Percentiles rank a stretch among this genome's conserved stretches.
Conservation (phyloP, 35 echinoderm and acorn worm genomes). For the Ophioderma brevispina region DNA sequence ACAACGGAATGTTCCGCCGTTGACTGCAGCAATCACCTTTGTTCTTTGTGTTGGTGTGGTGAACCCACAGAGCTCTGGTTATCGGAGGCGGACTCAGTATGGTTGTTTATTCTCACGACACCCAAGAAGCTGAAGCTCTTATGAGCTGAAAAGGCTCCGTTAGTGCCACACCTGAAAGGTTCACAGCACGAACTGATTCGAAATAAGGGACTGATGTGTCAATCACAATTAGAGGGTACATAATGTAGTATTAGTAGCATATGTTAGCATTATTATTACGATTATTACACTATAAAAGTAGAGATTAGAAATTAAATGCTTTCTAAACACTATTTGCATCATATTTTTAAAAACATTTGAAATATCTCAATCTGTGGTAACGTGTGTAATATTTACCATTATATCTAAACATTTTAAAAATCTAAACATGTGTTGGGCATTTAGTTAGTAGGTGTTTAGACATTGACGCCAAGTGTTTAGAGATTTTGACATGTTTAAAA, state of each 20-base stretch:
- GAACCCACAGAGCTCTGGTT: slow-evolving; percentile 54
- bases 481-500: no score
- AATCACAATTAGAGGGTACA: not conserved
- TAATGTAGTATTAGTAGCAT: not conserved
- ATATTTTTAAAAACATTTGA: no score
- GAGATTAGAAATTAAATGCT: no score
- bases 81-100: slow-evolving; percentile 68
- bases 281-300: no score
- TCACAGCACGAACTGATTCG: not conserved
- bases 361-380: no score
- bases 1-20: slow-evolving; percentile 46
- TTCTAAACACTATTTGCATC: no score
- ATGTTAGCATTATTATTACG: not conserved
- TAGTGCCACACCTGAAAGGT: slow-evolving; percentile 37
- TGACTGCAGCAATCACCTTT: slow-evolving; percentile 61
- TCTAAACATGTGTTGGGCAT: no score
- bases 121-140: not conserved
- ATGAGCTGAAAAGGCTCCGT: slow-evolving; percentile 44
- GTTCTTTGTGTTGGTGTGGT: slow-evolving; percentile 62
- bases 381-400: no score
- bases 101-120: slow-evolving; percentile 48
- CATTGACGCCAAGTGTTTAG: no score
- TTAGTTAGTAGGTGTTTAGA: no score
- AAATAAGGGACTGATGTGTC: slow-evolving; percentile 47
- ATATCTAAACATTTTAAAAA: no score